Conservation (phyloP, 2,113 vertebrate genomes). For the Brachyhypopomus occidentalis region DNA sequence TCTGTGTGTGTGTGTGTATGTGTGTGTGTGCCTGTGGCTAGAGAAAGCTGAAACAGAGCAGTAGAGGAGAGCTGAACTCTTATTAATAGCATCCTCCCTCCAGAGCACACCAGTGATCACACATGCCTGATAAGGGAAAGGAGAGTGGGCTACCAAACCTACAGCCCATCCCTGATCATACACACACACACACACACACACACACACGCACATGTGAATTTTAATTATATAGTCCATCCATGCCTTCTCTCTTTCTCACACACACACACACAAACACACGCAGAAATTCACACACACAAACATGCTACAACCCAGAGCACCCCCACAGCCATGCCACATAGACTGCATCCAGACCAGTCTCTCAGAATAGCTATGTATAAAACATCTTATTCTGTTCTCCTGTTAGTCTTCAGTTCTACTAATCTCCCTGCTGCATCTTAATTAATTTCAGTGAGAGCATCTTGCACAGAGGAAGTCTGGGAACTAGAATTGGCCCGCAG, state of each 20-base stretch:
- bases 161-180: not conserved
- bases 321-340: slow-evolving; percentile 2
- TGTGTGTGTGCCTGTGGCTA: not conserved
- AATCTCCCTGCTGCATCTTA: slow-evolving; percentile 70
- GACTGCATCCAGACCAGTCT: not conserved
- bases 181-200: not conserved
- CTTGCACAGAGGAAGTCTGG: slow-evolving; percentile 26
- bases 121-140: slow-evolving; percentile 44
- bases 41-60: slow-evolving; percentile 18
- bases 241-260: not conserved
- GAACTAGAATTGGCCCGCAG: slow-evolving; percentile 29
- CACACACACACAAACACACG: slow-evolving; percentile 10
- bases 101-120: slow-evolving; percentile 56
- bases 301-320: slow-evolving; percentile 11
- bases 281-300: not conserved
- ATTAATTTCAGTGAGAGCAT: slow-evolving; percentile 70
- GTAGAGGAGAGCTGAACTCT: slow-evolving; percentile 57
- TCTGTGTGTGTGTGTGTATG: slow-evolving; percentile 26
- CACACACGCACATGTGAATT: not conserved
- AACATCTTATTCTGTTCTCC: slow-evolving; percentile 58
- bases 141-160: slow-evolving; percentile 5
- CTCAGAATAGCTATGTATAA: slow-evolving; percentile 40
- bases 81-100: slow-evolving; percentile 64
- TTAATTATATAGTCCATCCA: no score
- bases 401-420: slow-evolving; percentile 58